Conservation (phyloP, 2,888 invertebrate species). For the Lepidochrysops patricia region DNA sequence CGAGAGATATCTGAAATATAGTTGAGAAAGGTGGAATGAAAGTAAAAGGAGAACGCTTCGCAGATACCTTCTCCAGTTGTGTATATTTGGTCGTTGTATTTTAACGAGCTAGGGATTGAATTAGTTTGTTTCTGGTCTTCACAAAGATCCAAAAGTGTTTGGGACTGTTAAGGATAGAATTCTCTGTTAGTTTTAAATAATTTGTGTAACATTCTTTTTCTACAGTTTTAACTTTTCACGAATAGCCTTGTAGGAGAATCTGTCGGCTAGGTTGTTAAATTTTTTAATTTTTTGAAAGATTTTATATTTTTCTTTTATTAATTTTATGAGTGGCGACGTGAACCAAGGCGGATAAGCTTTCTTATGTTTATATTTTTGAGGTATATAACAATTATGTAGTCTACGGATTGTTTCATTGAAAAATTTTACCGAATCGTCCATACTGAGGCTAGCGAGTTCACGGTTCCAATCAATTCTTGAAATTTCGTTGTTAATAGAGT, state of each 20-base stretch:
- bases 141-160: no score
- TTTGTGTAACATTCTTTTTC: background rate
- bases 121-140: background rate
- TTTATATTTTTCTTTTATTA: background rate
- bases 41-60: background rate
- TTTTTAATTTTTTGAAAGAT: background rate
- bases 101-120: background rate
- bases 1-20: background rate
- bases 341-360: background rate
- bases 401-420: background rate
- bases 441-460: background rate
- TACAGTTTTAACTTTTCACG: background rate
- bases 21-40: background rate
- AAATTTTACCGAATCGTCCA: background rate
- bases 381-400: background rate
- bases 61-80: background rate
- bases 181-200: background rate
- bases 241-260: background rate
- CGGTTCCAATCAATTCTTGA: no score
- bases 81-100: background rate
- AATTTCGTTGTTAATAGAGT: background rate
- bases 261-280: background rate
- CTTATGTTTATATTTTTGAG: background rate
- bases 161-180: background rate
- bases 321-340: background rate